A percentile compares a stretch with the other conserved stretches of the same genome.
phyloP scores from a whole-genome alignment of 2,888 invertebrate species.

The Philereme transversata region DNA sequence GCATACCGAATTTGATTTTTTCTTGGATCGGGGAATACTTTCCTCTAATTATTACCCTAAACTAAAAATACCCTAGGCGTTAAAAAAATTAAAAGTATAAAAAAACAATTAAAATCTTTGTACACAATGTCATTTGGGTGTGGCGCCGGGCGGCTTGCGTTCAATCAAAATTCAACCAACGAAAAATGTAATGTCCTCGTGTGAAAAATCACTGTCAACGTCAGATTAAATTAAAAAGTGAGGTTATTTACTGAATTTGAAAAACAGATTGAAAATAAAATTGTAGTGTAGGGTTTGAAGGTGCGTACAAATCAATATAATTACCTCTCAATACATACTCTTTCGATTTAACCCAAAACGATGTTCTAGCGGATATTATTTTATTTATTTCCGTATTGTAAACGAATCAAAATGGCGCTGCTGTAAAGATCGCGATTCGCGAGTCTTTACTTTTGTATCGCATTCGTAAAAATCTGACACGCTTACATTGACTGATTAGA shows the following conservation, averaged over 20 bases:
- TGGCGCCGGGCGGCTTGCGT: too few species aligned
- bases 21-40: too few species aligned
- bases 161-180: too few species aligned
- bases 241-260: conserved; percentile 14
- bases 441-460: conserved; percentile 43
- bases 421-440: conserved; percentile 42
- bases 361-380: neutral
- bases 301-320: too few species aligned
- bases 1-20: too few species aligned
- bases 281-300: neutral
- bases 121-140: too few species aligned
- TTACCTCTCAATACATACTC: neutral
- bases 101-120: too few species aligned
- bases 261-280: neutral
- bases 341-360: neutral
- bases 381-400: conserved; percentile 1
- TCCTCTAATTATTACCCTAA: too few species aligned
- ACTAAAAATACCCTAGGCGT: too few species aligned
- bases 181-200: neutral
- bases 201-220: too few species aligned
- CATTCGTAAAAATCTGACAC: conserved; percentile 44
- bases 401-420: conserved; percentile 61
- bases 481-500: conserved; percentile 50
- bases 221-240: conserved; percentile 18
- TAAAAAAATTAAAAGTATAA: too few species aligned